Evolutionary conservation across 2,888 invertebrate genomes (phyloP), one percentile per base, ranked within the genome.

Genomic region (Chalcis sispes): DNA sequence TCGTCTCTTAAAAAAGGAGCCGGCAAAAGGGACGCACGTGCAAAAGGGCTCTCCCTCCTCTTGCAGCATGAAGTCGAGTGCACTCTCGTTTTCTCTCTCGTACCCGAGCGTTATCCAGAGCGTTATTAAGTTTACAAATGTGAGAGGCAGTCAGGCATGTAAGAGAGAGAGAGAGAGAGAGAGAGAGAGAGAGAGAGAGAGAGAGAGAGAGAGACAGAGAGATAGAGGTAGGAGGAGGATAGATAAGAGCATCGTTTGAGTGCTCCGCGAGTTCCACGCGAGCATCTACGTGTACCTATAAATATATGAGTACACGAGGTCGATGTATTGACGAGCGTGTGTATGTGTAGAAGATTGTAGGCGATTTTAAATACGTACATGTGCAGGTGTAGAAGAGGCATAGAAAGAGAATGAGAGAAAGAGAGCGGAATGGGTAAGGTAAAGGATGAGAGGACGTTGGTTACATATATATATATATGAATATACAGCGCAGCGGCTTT

Each of bases 51-150:
- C n/a, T n/a, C n/a, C n/a, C n/a, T n/a, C n/a, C n/a, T n/a, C n/a
- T n/a, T n/a, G n/a, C 46, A 10, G 46, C n/a, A 10, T 10, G 29
- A 13, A 50, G 40, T 65, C 59, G 69, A 74, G 67, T 67, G 70
- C 75, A 50, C 58, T 69, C 58, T 8, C 56, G 25, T 18, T 54
- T 59, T 23, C 23, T n/a, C n/a, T n/a, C n/a, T n/a, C n/a, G n/a
- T n/a, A n/a, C n/a, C n/a, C n/a, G n/a, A n/a, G 72, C 79, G 80
- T 76, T 82, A 83, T 83, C 81, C 80, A 80, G 80, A 81, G 79
- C 77, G 82, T 84, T 85, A 83, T 85, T 82, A 85, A 84, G 81
- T 81, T 79, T 82, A 83, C 83, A 84, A 86, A 85, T 84, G 83
- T 82, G n/a, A n/a, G n/a, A n/a, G n/a, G n/a, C n/a, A n/a, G n/a